A percentile compares a stretch with the other conserved stretches of the same genome.
Conservation (phyloP, 2,888 invertebrate genomes). For the Drosophila monieri region DNA sequence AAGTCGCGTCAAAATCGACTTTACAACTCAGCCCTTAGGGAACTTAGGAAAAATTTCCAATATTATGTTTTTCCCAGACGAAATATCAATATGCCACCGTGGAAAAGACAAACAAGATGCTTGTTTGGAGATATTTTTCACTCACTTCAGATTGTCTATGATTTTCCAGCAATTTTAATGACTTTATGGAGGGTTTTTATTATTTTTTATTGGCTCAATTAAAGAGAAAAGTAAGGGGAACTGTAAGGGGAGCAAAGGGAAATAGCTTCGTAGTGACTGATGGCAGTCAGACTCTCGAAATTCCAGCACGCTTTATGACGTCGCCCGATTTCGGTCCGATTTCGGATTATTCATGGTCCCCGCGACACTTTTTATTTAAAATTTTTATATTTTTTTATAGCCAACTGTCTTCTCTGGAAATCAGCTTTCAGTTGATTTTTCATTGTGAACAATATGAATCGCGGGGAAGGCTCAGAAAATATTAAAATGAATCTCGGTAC, state of each 20-base stretch:
- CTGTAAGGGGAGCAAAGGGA: conserved; percentile 3
- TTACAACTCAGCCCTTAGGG: conserved; percentile 24
- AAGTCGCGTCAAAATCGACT: conserved; percentile 20
- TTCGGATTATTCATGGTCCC: conserved; percentile 70
- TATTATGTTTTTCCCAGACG: conserved; percentile 14
- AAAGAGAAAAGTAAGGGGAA: conserved; percentile 22
- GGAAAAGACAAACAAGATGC: conserved; percentile 67
- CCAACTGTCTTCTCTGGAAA: conserved; percentile 65
- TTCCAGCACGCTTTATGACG: conserved; percentile 77
- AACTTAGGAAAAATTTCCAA: conserved; percentile 53
- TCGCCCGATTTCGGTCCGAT: conserved; percentile 70
- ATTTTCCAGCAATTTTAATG: conserved; percentile 55
- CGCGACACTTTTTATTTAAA: conserved; percentile 16
- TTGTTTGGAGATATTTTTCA: conserved; percentile 15
- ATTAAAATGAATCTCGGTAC: conserved; percentile 42
- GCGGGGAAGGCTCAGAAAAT: conserved; percentile 49
- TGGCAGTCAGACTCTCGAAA: conserved; percentile 57
- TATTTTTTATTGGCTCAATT: conserved; percentile 66
- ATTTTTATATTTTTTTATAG: conserved; percentile 25
- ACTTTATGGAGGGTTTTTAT: conserved; percentile 62
- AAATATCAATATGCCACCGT: conserved; percentile 72
- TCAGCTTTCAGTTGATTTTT: conserved; percentile 75
- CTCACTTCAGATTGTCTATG: conserved; percentile 42
- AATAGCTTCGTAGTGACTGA: conserved; percentile 54
- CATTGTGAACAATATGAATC: conserved; percentile 21